Evolutionary conservation across 1,140 invertebrate species (phyloP).

Genomic region (Meloidogyne hapla): DNA sequence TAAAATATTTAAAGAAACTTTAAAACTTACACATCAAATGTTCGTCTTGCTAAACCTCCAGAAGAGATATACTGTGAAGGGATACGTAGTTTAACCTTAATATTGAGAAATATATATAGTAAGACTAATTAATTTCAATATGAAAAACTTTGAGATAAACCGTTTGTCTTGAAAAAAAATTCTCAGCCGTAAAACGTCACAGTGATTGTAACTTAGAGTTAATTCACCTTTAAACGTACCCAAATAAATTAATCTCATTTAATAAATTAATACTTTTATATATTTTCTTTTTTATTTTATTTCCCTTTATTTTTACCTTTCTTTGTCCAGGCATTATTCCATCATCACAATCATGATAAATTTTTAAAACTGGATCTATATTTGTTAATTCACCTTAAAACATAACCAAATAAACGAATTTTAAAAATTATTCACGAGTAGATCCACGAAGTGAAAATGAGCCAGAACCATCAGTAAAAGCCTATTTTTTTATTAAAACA

Average conservation of each 20-base stretch:
- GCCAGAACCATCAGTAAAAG: slow-evolving; percentile 46
- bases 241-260: too few relatives aligned
- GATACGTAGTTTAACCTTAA: slow-evolving; percentile 51
- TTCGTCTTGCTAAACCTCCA: slow-evolving; percentile 46
- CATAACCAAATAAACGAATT: background rate
- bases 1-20: slow-evolving; percentile 35
- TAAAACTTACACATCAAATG: slow-evolving; percentile 56
- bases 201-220: too few relatives aligned
- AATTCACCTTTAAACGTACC: too few relatives aligned
- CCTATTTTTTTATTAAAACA: slow-evolving; percentile 39
- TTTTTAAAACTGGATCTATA: slow-evolving; percentile 52
- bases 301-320: background rate
- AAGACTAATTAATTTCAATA: slow-evolving; percentile 35
- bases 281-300: too few relatives aligned
- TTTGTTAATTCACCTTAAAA: slow-evolving; percentile 40
- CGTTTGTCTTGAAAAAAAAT: slow-evolving; percentile 30
- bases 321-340: slow-evolving; percentile 53
- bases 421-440: slow-evolving; percentile 30
- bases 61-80: slow-evolving; percentile 53
- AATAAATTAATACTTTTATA: too few relatives aligned
- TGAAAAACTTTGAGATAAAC: too few relatives aligned
- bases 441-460: slow-evolving; percentile 42
- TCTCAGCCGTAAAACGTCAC: background rate
- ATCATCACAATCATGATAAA: slow-evolving; percentile 60
- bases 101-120: too few relatives aligned